Evolutionary conservation across 2,113 vertebrate genomes (phyloP).

Genomic region (Aepyceros melampus): DNA sequence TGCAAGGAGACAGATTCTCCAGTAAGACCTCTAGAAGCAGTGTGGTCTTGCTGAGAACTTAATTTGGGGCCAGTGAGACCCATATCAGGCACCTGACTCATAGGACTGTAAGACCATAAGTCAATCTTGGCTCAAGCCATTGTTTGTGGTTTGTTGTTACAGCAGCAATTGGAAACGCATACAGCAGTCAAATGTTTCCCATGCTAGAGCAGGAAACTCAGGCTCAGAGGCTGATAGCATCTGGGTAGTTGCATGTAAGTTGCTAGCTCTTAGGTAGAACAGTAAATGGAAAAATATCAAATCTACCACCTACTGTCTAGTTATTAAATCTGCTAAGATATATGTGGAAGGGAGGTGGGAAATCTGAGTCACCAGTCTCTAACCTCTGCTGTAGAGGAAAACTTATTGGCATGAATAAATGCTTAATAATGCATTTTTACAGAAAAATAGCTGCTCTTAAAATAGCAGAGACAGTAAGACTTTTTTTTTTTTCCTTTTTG

Average conservation of each 20-base stretch:
- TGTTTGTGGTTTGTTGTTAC: not conserved
- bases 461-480: not conserved
- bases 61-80: not conserved
- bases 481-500: not conserved
- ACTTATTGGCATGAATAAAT: not conserved
- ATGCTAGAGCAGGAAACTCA: accelerated
- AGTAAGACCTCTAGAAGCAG: not conserved
- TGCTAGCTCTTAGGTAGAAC: not conserved
- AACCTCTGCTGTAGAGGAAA: not conserved
- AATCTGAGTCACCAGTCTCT: not conserved
- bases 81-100: not conserved
- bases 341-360: accelerated
- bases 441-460: not conserved
- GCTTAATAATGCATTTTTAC: not conserved
- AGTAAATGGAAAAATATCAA: not conserved
- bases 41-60: not conserved
- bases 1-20: not conserved
- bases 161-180: not conserved
- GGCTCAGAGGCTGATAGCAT: not conserved
- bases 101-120: accelerated
- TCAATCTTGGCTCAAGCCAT: too few species aligned
- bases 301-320: not conserved
- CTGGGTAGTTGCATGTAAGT: accelerated
- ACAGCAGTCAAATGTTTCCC: not conserved
- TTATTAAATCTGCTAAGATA: not conserved